Base-by-base conservation (phyloP, 2,888 invertebrate genomes). In the Pteria penguin region DNA sequence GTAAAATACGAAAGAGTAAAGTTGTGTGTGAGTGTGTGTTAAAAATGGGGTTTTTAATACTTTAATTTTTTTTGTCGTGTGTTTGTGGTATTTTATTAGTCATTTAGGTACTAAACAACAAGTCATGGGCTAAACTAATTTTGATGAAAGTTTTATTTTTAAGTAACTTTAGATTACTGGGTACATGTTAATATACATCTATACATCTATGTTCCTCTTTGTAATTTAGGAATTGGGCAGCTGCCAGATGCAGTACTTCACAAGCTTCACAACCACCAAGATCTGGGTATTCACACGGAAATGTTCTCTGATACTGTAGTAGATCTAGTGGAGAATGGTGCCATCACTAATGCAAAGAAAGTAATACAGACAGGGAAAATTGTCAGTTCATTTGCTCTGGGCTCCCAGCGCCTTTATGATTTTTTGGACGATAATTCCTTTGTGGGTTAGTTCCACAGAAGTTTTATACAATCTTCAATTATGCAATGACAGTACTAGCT, bases 221-320 rank as follows among this genome's bases (percentile, higher is more conserved):
- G 11, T 55, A 22, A 73, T 79, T 4, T 73, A 96, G 97, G 97
- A 88, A 98, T 98, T 90, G 98, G 98, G 78, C 96, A 95, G 87
- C 97, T 98, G 87, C 98, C 98, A 0, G 98, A 98, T 92, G 98
- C 98, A 2, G 97, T 97, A 1, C 93, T 98, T 0, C 94, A 95
- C 0, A 94, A 95, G 0, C 93, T 98, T 74, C 95, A 94, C 76
- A 94, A 95, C 85, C 98, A 98, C 94, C 97, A 97, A 90, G 96
- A 98, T 92, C 94, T 98, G 55, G 98, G 98, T 36, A 95, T 98
- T 76, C 98, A 98, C 93, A 97, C 98, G 0, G 98, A 98, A 93
- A 98, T 98, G 98, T 98, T 98, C 93, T 96, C 97, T 86, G 96
- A 96, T 73, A 98, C 98, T 5, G 96, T 98, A 54, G 95, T 98